Evolutionary conservation across 2,888 invertebrate species (phyloP).

Genomic region (Halocaridina rubra): DNA sequence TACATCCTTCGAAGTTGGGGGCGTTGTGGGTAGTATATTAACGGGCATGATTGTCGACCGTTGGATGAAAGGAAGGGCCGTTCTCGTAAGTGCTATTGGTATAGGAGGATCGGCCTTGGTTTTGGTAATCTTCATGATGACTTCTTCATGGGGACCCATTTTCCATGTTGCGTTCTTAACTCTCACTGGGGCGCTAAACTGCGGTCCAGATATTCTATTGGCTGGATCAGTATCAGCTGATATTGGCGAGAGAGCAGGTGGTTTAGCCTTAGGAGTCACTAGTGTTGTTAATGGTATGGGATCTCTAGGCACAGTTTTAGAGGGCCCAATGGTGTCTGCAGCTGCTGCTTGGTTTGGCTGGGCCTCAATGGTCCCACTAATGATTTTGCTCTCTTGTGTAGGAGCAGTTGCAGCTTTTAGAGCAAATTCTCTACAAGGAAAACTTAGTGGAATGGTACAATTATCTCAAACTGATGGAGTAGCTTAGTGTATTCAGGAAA

Average conservation of each 20-base stretch:
- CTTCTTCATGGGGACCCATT: slow-evolving; percentile 68
- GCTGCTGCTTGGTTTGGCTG: slow-evolving; percentile 69
- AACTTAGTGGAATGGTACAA: too few species aligned
- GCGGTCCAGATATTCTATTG: slow-evolving; percentile 70
- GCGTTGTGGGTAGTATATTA: slow-evolving; percentile 69
- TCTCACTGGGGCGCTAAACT: slow-evolving; percentile 70
- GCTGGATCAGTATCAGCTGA: slow-evolving; percentile 70
- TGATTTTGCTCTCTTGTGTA: slow-evolving; percentile 22
- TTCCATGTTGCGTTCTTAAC: slow-evolving; percentile 69
- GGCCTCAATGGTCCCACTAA: slow-evolving; percentile 67
- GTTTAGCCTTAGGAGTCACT: slow-evolving; percentile 70
- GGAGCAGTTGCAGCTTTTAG: slow-evolving; percentile 21
- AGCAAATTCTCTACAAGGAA: not conserved
- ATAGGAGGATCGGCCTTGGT: slow-evolving; percentile 67
- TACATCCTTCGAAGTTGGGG: slow-evolving; percentile 71
- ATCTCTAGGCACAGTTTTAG: slow-evolving; percentile 70
- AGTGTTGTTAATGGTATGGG: slow-evolving; percentile 71
- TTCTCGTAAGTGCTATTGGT: slow-evolving; percentile 68
- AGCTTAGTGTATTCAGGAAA: too few species aligned
- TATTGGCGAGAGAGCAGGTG: slow-evolving; percentile 70
- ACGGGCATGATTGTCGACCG: slow-evolving; percentile 70
- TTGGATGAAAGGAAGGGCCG: slow-evolving; percentile 67
- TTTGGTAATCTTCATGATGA: slow-evolving; percentile 68
- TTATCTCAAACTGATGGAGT: too few species aligned
- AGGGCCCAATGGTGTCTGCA: slow-evolving; percentile 70